Evolutionary conservation across 2,888 invertebrate species (phyloP).

Genomic region (Drosophila pegasa): DNA sequence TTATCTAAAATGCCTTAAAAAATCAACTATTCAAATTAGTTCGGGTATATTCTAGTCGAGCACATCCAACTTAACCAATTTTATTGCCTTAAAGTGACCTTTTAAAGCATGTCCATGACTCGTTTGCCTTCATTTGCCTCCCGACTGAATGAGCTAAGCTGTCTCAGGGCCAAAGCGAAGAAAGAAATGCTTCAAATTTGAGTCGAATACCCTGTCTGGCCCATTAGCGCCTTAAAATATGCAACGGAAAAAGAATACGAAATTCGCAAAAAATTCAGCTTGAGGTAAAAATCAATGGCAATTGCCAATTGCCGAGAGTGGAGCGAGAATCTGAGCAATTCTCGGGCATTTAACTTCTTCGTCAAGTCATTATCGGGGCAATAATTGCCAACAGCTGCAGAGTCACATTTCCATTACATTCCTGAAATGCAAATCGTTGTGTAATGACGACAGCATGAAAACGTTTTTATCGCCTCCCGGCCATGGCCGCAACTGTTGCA

Average conservation of each 20-base stretch:
- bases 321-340: not conserved
- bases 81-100: not conserved
- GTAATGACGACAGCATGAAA: conserved; percentile 5
- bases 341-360: not conserved
- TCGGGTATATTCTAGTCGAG: not conserved
- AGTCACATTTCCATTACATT: not conserved
- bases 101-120: not conserved
- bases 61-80: not conserved
- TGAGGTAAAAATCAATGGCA: conserved; percentile 3
- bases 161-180: not conserved
- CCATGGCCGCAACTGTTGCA: conserved; percentile 8
- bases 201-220: not conserved
- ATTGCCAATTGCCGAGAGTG: not conserved
- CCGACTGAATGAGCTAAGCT: conserved; percentile 3
- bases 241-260: not conserved
- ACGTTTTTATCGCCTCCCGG: conserved; percentile 4
- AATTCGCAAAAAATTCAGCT: not conserved
- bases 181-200: not conserved
- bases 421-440: conserved; percentile 2
- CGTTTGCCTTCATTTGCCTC: too few species aligned
- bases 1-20: too few species aligned
- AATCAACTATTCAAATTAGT: not conserved
- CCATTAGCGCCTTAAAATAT: not conserved
- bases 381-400: conserved; percentile 9
- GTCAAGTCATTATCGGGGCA: conserved; percentile 3